These are phyloP conservation scores for Bombus difficillimus DNA, from an alignment of 1,140 invertebrate genomes.

Conservation along the genomic window DNA sequence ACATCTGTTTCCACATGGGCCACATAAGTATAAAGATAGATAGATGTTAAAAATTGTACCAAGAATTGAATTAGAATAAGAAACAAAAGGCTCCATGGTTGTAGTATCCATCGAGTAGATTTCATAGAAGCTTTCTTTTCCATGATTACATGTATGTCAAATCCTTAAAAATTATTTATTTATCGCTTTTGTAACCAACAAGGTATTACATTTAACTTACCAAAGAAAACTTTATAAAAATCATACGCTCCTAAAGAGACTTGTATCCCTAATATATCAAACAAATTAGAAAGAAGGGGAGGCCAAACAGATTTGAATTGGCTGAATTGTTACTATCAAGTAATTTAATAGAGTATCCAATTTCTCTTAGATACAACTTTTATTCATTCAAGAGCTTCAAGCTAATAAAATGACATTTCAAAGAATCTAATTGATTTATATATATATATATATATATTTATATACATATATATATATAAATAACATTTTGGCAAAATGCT, in stretches of 20 bases:
- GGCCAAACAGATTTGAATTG: conserved; percentile 45
- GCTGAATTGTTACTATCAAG: conserved; percentile 56
- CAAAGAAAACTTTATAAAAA: neutral
- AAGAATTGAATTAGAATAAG: conserved; percentile 63
- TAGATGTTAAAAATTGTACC: conserved; percentile 60
- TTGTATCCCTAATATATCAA: conserved; percentile 42
- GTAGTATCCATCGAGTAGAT: conserved; percentile 50
- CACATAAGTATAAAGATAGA: conserved; percentile 64
- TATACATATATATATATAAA: neutral
- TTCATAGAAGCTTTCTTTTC: conserved; percentile 52
- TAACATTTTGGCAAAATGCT: neutral
- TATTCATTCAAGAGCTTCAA: neutral
- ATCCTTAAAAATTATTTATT: conserved; percentile 35
- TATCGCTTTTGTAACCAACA: neutral
- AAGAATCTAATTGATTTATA: neutral
- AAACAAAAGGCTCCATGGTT: conserved; percentile 52
- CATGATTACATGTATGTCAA: conserved; percentile 37
- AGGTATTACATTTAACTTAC: neutral
- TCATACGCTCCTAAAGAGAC: neutral
- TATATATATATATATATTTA: neutral
- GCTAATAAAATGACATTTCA: neutral
- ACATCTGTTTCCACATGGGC: conserved; percentile 55
- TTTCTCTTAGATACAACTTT: conserved; percentile 8
- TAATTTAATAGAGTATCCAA: conserved; percentile 50
- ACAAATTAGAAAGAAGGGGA: conserved; percentile 36